phyloP scores from a whole-genome alignment of 1,140 invertebrate genomes.

The Anthonomus grandis region DNA sequence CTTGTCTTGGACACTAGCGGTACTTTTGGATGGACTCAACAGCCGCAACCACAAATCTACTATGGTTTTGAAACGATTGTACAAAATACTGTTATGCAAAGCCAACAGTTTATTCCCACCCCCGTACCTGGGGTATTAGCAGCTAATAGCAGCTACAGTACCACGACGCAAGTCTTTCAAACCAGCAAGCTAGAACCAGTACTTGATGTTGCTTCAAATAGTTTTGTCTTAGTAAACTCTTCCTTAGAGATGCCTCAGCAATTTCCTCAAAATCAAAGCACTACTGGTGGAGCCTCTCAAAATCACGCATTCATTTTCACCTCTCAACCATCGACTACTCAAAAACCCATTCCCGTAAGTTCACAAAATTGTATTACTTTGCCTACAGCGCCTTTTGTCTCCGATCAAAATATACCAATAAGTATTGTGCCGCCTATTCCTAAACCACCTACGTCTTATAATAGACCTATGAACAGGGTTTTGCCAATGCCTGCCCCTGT shows the following conservation, averaged over 20 bases:
- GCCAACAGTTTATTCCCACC: constrained; percentile 75
- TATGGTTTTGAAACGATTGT: constrained; percentile 80
- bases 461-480: constrained; percentile 70
- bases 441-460: constrained; percentile 48
- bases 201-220: constrained; percentile 62
- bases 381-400: constrained; percentile 56
- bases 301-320: constrained; percentile 26
- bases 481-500: constrained; percentile 62
- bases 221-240: constrained; percentile 67
- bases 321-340: constrained; percentile 19
- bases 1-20: constrained; percentile 45
- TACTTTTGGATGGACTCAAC: constrained; percentile 43
- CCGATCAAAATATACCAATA: constrained; percentile 60
- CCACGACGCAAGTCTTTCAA: constrained; percentile 78
- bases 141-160: constrained; percentile 73
- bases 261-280: constrained; percentile 14
- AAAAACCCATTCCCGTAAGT: constrained; percentile 21
- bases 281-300: constrained; percentile 22
- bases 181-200: constrained; percentile 78
- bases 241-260: constrained; percentile 36
- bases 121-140: constrained; percentile 72
- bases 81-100: constrained; percentile 81
- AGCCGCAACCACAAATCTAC: constrained; percentile 64
- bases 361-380: constrained; percentile 54
- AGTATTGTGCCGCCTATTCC: constrained; percentile 65